A percentile compares a stretch with the other conserved stretches of the same genome.
Conservation (phyloP, 2,888 invertebrate genomes). For the Lycia hirtaria region DNA sequence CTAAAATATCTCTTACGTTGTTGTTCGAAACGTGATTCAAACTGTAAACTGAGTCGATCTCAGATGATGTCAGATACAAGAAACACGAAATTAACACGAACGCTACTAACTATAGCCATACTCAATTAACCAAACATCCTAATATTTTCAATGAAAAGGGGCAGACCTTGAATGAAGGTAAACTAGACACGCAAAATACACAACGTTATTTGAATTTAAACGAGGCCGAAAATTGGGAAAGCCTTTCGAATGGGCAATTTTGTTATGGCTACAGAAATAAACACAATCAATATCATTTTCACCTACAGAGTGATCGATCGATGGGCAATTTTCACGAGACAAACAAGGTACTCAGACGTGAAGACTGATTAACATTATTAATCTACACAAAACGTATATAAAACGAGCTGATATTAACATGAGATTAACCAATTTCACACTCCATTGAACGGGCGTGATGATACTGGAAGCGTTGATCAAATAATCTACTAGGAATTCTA, state of each 20-base stretch:
- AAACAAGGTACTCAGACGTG: conserved; percentile 10
- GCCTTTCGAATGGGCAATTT: conserved; percentile 17
- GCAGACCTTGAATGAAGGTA: conserved; percentile 22
- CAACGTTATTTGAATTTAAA: conserved; percentile 27
- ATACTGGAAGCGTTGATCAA: conserved; percentile 11
- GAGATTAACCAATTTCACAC: conserved; percentile 4
- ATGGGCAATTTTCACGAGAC: conserved; percentile 16
- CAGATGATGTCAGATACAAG: conserved; percentile 73
- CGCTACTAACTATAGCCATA: conserved; percentile 52
- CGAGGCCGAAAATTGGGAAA: conserved; percentile 21
- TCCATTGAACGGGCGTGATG: conserved; percentile 1
- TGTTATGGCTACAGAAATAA: conserved; percentile 23
- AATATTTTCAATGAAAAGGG: conserved; percentile 38
- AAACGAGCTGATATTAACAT: not conserved
- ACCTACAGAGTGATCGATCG: conserved; percentile 16
- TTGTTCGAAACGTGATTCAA: conserved; percentile 59
- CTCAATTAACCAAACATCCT: conserved; percentile 53
- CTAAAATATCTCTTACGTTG: conserved; percentile 42
- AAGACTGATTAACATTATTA: conserved; percentile 5
- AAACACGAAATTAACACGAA: conserved; percentile 61
- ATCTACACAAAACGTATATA: conserved; percentile 7
- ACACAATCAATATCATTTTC: conserved; percentile 21
- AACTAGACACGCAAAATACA: conserved; percentile 11
- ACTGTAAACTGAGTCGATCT: conserved; percentile 69
- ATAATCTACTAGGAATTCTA: conserved; percentile 36